Evolutionary conservation across 2,888 invertebrate genomes (phyloP).

Genomic region (Allacma fusca): DNA sequence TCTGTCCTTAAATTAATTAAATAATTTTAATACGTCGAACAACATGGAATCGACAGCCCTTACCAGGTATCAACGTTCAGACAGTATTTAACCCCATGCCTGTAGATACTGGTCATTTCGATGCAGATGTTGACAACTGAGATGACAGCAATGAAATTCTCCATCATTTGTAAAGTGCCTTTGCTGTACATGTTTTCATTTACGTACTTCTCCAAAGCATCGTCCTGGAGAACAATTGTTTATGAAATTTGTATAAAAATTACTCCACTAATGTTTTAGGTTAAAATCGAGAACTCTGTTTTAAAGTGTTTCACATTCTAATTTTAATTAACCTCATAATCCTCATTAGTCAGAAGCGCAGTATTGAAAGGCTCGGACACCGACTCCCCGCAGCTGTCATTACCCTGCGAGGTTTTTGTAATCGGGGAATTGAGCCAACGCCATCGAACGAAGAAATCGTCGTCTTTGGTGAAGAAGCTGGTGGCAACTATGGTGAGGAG

Average conservation of each 20-base stretch:
- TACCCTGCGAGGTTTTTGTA: not conserved
- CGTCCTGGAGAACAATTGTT: slow-evolving; percentile 1
- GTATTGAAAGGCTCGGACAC: slow-evolving; percentile 8
- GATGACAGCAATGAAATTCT: not conserved
- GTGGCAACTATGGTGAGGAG: slow-evolving; percentile 80
- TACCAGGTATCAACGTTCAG: slow-evolving; percentile 30
- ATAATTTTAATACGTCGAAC: too few species aligned
- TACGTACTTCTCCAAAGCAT: slow-evolving; percentile 40
- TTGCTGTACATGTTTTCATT: slow-evolving; percentile 20
- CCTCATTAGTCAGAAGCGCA: not conserved
- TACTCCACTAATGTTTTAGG: too few species aligned
- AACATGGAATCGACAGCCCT: too few species aligned
- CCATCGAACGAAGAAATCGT: slow-evolving; percentile 26
- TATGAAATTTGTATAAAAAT: too few species aligned
- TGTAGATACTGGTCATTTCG: slow-evolving; percentile 10
- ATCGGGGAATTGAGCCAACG: slow-evolving; percentile 4
- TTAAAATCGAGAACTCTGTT: too few species aligned
- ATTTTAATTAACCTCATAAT: slow-evolving; percentile 20
- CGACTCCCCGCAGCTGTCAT: not conserved
- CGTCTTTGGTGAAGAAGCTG: slow-evolving; percentile 50
- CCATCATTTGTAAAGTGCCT: not conserved
- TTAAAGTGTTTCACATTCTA: too few species aligned
- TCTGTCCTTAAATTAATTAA: slow-evolving; percentile 15
- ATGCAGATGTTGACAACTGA: not conserved
- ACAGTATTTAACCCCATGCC: slow-evolving; percentile 24